Evolutionary conservation across 2,113 vertebrate genomes (phyloP).

Genomic region (Oreochromis spilurus): DNA sequence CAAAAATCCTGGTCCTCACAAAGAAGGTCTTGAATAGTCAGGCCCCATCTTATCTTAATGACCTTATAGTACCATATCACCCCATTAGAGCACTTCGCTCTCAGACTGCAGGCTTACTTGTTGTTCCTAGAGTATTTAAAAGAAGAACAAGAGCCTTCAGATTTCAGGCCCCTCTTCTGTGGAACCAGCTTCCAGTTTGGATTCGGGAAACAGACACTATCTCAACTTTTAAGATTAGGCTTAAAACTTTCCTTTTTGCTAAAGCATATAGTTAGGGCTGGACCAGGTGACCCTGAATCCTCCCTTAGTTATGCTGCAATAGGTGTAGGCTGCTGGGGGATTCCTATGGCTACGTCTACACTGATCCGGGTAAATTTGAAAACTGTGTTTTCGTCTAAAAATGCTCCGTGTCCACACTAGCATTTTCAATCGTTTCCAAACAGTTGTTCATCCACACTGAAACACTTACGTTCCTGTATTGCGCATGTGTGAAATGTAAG

Average conservation of each 20-base stretch:
- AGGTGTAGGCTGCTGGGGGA: rapidly evolving
- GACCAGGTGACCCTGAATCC: rapidly evolving
- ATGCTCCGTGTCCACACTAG: not conserved
- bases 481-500: no score
- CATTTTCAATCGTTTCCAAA: not conserved
- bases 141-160: rapidly evolving
- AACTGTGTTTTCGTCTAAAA: rapidly evolving
- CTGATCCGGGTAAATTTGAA: rapidly evolving
- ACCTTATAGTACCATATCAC: not conserved
- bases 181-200: not conserved
- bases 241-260: rapidly evolving
- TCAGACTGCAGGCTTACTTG: rapidly evolving
- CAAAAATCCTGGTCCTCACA: not conserved
- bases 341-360: not conserved
- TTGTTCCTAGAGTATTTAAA: not conserved
- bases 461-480: no score
- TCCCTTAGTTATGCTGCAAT: not conserved
- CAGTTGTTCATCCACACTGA: no score
- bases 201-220: rapidly evolving
- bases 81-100: not conserved
- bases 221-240: not conserved
- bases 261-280: not conserved
- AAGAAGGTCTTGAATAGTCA: rapidly evolving
- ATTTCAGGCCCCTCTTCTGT: rapidly evolving
- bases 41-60: not conserved